A percentile compares a stretch with the other conserved stretches of the same genome.
Conservation (phyloP, 2,888 invertebrate genomes). For the Gisinianus flammeolus region DNA sequence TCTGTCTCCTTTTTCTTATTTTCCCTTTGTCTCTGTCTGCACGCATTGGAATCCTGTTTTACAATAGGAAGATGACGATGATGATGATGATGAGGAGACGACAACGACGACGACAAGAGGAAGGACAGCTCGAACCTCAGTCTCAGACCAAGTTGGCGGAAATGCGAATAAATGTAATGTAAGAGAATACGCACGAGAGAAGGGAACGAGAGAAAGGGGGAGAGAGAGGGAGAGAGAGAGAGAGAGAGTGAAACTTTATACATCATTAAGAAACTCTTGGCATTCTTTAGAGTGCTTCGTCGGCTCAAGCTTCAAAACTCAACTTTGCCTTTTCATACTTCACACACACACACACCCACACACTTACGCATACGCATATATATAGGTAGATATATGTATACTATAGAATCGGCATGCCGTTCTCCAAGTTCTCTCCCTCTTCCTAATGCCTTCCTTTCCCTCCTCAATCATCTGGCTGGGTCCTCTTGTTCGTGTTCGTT, state of each 20-base stretch:
- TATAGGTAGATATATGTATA: neutral
- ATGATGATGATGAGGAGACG: neutral
- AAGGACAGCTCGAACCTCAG: too few species aligned
- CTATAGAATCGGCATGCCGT: neutral
- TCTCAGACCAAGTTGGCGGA: too few species aligned
- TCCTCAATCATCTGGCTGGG: neutral
- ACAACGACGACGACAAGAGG: neutral
- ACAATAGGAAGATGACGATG: neutral
- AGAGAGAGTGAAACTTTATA: conserved; percentile 38
- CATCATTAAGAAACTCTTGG: conserved; percentile 46
- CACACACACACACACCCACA: neutral
- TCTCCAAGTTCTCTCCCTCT: neutral
- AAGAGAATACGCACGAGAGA: too few species aligned
- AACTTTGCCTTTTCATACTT: conserved; percentile 5
- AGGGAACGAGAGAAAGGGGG: too few species aligned
- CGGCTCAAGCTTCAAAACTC: neutral
- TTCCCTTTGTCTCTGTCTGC: neutral
- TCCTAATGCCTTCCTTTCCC: neutral
- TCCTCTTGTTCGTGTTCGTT: neutral
- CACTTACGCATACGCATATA: neutral
- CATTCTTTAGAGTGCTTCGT: conserved; percentile 25
- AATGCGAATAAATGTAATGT: too few species aligned
- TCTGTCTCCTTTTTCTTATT: too few species aligned
- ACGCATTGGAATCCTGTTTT: neutral
- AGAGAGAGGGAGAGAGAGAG: neutral